Base-by-base conservation (phyloP, 2,113 vertebrate species). In the Globicephala melas region DNA sequence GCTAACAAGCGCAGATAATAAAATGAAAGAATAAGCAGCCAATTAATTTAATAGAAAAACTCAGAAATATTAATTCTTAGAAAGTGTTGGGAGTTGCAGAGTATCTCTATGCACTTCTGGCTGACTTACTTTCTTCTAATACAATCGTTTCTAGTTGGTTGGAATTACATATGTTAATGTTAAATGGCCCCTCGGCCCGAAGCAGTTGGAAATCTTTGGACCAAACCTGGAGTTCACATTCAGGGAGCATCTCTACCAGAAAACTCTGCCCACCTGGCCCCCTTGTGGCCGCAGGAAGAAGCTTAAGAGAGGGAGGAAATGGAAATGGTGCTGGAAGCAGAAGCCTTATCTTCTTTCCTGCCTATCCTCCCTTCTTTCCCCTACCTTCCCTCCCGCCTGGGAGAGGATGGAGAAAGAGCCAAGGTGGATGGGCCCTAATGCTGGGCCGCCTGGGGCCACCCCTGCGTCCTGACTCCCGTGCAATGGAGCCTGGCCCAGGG, bases 11-110 rank as follows among this genome's bases (percentile, higher is more conserved):
- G 21, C 38, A 65, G 38, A 77, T 62, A 81, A 84, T 60, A 67
- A 91, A 85, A 71, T 47, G 60, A 77, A 88, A 65, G 82, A 67
- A 60, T 25, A 95, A 94, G 41, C 58, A 58, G n/a, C 53, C 87
- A 89, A 50, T 94, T 85, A 67, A 76, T 85, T 93, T 50, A 93
- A 89, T 11, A 85, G 90, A 81, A 85, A 89, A 67, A 26, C 18
- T 33, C 23, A 25, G 41, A 95, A 82, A 81, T 89, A 50, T 41
- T 21, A 3, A 76, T 77, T 67, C 41, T 67, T 55, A 23, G 53
- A 47, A n/a, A 17, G 71, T 44, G 31, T 12, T 26, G 14, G 15
- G 60, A 55, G n/a, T 58, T 13, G 14, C 38, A 53, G 85, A 70
- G n/a, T 71, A 80, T 68, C 60, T 60, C 2, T 1, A 2, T 6